A percentile compares a stretch with the other conserved stretches of the same genome.
These are phyloP conservation scores for Macrochelys suwanniensis DNA, from an alignment of 2,797 vertebrate genomes.

Conservation along the genomic window DNA sequence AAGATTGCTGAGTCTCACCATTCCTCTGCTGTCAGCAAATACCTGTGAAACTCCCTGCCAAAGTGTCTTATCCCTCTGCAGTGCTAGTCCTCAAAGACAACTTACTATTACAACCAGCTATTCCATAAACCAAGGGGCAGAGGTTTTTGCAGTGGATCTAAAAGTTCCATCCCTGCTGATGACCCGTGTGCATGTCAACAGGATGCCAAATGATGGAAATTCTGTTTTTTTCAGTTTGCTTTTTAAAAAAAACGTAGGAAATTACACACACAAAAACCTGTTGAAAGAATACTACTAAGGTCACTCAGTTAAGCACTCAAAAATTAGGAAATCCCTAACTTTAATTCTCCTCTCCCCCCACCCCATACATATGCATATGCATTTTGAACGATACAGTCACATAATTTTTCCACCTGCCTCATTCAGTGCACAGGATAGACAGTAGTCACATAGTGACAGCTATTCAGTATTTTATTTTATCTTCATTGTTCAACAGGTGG, in stretches of 20 bases:
- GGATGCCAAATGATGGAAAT: not conserved
- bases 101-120: not conserved
- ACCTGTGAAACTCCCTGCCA: not conserved
- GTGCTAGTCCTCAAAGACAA: not conserved
- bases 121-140: not conserved
- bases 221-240: not conserved
- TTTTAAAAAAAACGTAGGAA: not conserved
- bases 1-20: not conserved
- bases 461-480: not conserved
- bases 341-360: not conserved
- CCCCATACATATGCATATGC: not conserved
- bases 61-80: not conserved
- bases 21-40: not conserved
- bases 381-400: not conserved
- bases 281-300: not conserved
- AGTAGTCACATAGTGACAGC: not conserved
- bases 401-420: not conserved
- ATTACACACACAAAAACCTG: not conserved
- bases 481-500: not conserved
- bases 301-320: not conserved
- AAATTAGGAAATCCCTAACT: not conserved
- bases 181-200: not conserved
- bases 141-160: not conserved
- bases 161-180: not conserved
- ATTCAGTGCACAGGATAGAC: not conserved